phyloP scores from a whole-genome alignment of 2,113 vertebrate species.

The Rutilus rutilus region DNA sequence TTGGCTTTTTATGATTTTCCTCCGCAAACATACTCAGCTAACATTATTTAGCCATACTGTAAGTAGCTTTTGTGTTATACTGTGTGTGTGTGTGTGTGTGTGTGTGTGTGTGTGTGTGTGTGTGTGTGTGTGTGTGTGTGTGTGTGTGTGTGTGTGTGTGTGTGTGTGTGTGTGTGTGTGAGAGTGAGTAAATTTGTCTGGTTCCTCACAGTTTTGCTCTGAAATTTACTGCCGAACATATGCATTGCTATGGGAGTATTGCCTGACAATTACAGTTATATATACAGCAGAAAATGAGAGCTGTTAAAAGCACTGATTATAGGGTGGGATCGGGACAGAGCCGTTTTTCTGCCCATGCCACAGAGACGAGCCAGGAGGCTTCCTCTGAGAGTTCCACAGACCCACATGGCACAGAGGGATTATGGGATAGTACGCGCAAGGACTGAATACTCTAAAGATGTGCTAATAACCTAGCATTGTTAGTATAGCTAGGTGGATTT shows the following conservation, averaged over 20 bases:
- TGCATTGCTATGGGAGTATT: conserved; percentile 72
- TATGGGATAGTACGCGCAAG: not conserved
- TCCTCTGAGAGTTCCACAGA: conserved; percentile 17
- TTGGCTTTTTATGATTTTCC: not conserved
- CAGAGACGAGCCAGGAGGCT: conserved; percentile 44
- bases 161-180: too few relatives aligned
- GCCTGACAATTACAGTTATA: conserved; percentile 82
- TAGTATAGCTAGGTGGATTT: not conserved
- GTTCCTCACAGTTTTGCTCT: conserved; percentile 50
- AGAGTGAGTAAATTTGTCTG: conserved; percentile 14
- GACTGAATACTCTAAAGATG: not conserved
- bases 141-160: not conserved
- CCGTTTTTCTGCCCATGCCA: conserved; percentile 37
- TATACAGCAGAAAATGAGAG: conserved; percentile 81
- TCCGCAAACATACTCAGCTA: not conserved
- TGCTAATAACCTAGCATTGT: not conserved
- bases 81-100: not conserved
- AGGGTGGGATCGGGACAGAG: conserved; percentile 70
- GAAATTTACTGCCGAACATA: conserved; percentile 72
- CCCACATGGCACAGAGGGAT: not conserved
- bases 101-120: not conserved
- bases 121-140: too few relatives aligned
- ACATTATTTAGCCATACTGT: not conserved
- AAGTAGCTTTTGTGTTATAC: not conserved
- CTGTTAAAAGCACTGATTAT: conserved; percentile 77